These are phyloP conservation scores for Drosophila aldrichi DNA, from an alignment of 2,888 invertebrate genomes.

Conservation along the genomic window DNA sequence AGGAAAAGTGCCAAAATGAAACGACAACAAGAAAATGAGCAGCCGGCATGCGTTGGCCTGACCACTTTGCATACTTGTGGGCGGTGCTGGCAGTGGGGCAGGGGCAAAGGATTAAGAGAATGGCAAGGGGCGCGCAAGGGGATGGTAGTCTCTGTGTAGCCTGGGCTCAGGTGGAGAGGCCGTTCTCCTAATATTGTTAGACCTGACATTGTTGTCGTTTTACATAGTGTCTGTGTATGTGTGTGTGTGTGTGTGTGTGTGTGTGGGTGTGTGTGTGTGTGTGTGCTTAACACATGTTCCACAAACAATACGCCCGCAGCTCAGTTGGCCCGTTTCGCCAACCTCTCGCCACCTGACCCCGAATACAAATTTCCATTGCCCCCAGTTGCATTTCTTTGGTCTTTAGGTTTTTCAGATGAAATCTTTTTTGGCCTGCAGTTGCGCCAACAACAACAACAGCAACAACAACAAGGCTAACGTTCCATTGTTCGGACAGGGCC, in stretches of 20 bases:
- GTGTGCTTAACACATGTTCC: conserved; percentile 67
- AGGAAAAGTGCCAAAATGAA: conserved; percentile 74
- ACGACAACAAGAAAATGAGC: conserved; percentile 76
- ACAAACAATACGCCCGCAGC: conserved; percentile 78
- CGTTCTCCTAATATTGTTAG: conserved; percentile 71
- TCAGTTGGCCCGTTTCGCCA: conserved; percentile 21
- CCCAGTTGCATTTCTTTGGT: conserved; percentile 78
- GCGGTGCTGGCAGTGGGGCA: not conserved
- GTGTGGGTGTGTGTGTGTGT: conserved; percentile 17
- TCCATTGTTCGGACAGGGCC: conserved; percentile 51
- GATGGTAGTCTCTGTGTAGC: conserved; percentile 9
- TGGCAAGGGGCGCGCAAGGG: not conserved
- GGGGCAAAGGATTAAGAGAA: conserved; percentile 6
- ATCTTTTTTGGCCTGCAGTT: conserved; percentile 73
- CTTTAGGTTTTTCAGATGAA: conserved; percentile 69
- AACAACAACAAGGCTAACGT: conserved; percentile 32
- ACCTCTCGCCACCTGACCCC: conserved; percentile 12
- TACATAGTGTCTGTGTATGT: conserved; percentile 12
- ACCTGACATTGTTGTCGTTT: conserved; percentile 72
- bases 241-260: conserved; percentile 5
- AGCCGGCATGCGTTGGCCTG: conserved; percentile 71
- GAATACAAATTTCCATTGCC: conserved; percentile 36
- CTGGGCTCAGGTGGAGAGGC: conserved; percentile 55
- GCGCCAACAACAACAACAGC: conserved; percentile 36
- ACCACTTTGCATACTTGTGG: conserved; percentile 31